Conservation (phyloP, 2,888 invertebrate genomes). For the Homarus gammarus region DNA sequence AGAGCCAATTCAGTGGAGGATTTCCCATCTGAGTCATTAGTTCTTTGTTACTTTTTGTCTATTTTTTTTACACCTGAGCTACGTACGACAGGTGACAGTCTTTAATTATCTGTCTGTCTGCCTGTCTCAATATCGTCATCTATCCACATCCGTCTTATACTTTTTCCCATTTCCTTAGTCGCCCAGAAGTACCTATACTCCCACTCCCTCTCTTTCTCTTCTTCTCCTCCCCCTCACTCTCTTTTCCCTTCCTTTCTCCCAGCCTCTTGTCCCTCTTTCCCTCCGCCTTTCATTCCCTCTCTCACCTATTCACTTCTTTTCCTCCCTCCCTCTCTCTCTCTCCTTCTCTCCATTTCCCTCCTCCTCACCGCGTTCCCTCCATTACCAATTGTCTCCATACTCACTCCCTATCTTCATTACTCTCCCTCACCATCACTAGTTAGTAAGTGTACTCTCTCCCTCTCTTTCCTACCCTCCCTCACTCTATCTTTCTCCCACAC, state of each 20-base stretch:
- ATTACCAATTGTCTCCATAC: not conserved
- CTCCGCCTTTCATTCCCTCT: not conserved
- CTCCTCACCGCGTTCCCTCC: not conserved
- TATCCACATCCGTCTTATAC: too few relatives aligned
- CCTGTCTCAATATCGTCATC: too few relatives aligned
- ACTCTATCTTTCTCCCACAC: not conserved
- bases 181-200: too few relatives aligned
- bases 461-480: not conserved
- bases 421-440: not conserved
- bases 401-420: not conserved
- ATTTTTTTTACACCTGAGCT: too few relatives aligned
- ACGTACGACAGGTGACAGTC: too few relatives aligned
- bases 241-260: not conserved
- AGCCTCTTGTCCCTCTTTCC: not conserved
- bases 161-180: too few relatives aligned
- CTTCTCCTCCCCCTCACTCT: not conserved
- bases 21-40: too few relatives aligned
- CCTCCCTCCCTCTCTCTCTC: not conserved
- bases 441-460: not conserved
- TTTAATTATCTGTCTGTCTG: too few relatives aligned
- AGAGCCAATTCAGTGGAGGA: too few relatives aligned
- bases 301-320: not conserved
- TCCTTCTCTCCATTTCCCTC: not conserved
- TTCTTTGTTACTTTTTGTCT: too few relatives aligned
- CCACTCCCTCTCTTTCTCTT: too few relatives aligned